Conservation (phyloP, 2,888 invertebrate genomes). For the Coenonympha arcania region DNA sequence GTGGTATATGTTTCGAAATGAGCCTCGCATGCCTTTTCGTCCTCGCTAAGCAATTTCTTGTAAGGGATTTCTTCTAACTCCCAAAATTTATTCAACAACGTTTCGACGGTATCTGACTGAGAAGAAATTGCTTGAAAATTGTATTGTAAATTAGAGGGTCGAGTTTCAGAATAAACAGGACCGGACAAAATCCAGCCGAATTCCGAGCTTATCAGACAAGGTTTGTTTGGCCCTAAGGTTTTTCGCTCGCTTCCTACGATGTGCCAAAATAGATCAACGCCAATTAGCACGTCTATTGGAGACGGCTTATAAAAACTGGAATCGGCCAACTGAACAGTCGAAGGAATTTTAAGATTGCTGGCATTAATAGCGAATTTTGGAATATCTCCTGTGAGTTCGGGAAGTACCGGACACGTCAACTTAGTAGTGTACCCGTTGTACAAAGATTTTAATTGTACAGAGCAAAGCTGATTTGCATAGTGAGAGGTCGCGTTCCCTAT, state of each 20-base stretch:
- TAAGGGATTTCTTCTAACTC: no score
- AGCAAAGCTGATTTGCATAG: constrained; percentile 3
- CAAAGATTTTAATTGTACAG: constrained; percentile 5
- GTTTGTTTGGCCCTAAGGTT: constrained; percentile 9
- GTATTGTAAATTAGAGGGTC: no score
- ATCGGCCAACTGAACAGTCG: constrained; percentile 7
- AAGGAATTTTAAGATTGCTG: background rate
- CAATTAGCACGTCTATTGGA: background rate
- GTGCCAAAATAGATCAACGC: background rate
- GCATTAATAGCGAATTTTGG: constrained; percentile 3
- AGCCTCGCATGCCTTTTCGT: constrained; percentile 8
- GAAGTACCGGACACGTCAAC: constrained; percentile 12
- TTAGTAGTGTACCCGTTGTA: background rate
- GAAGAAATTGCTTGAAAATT: no score
- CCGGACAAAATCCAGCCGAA: constrained; percentile 13
- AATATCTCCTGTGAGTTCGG: constrained; percentile 14
- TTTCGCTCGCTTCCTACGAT: background rate
- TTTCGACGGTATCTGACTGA: no score
- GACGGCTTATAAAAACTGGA: background rate
- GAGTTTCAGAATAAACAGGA: no score
- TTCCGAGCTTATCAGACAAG: constrained; percentile 9
- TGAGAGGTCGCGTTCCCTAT: constrained; percentile 10
- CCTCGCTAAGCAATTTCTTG: background rate
- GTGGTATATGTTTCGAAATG: constrained; percentile 4
- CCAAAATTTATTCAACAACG: no score